These are phyloP conservation scores for Mnemiopsis leidyi DNA, from an alignment of 37 sponge, comb jelly and placozoan genomes.

Conservation along the genomic window DNA sequence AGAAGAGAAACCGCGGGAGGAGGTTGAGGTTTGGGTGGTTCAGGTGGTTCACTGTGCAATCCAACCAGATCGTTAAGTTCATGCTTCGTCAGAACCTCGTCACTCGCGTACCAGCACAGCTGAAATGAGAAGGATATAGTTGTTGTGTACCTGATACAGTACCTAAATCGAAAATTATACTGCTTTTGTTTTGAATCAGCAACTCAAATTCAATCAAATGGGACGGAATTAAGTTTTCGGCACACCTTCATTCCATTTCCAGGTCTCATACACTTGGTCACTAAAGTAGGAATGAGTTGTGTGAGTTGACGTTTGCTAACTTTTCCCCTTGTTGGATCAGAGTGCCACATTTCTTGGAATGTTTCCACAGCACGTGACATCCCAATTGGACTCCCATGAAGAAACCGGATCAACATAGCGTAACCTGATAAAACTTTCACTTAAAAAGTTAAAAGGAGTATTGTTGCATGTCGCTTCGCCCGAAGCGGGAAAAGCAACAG, in stretches of 20 bases:
- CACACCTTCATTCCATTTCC: conserved; percentile 59
- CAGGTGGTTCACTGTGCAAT: background rate
- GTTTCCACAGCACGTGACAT: conserved; percentile 69
- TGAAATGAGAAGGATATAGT: no score
- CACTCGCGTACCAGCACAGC: conserved; percentile 66
- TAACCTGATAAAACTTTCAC: no score
- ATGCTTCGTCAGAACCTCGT: conserved; percentile 8
- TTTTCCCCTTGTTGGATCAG: conserved; percentile 15
- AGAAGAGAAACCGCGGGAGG: conserved; percentile 13
- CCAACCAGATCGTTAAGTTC: conserved; percentile 19
- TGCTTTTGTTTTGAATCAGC: no score
- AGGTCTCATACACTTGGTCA: conserved; percentile 58
- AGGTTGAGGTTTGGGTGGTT: background rate
- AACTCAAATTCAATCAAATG: no score
- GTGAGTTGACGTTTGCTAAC: conserved; percentile 50
- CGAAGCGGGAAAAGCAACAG: no score
- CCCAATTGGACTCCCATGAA: conserved; percentile 79
- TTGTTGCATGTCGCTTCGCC: no score
- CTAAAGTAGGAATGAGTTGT: conserved; percentile 19
- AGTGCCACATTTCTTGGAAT: conserved; percentile 70
- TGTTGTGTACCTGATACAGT: no score
- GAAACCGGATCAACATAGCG: conserved; percentile 77
- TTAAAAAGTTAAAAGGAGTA: no score
- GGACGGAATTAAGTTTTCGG: background rate
- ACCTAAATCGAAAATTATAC: no score